A percentile compares a stretch with the other conserved stretches of the same genome.
Conservation (phyloP, 2,888 invertebrate genomes). For the Sphaerophoria taeniata region DNA sequence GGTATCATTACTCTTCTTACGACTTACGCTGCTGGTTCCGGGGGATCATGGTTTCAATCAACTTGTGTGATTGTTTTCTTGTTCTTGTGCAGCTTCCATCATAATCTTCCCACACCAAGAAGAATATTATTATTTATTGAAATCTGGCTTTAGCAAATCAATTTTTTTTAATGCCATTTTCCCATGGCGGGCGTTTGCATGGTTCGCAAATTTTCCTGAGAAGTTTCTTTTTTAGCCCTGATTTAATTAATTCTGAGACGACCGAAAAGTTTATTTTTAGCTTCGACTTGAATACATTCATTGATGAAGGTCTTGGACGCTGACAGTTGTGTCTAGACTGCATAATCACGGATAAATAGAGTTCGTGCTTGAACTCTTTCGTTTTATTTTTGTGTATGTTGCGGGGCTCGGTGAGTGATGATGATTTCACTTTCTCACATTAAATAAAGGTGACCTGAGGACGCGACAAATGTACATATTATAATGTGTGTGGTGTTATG, state of each 20-base stretch:
- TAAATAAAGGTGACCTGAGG: constrained; percentile 33
- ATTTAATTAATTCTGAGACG: constrained; percentile 59
- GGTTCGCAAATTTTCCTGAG: constrained; percentile 72
- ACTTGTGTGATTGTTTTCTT: constrained; percentile 13
- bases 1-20: constrained; percentile 15
- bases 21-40: too few relatives aligned
- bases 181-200: constrained; percentile 40
- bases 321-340: constrained; percentile 57
- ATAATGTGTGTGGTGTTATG: constrained; percentile 25
- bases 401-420: not conserved
- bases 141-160: constrained; percentile 67
- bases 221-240: constrained; percentile 35
- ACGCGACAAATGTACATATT: constrained; percentile 11
- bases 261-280: constrained; percentile 33
- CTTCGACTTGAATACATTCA: constrained; percentile 1
- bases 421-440: constrained; percentile 71
- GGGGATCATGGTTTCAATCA: constrained; percentile 43
- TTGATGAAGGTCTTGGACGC: constrained; percentile 44
- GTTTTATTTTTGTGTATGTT: constrained; percentile 15
- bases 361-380: constrained; percentile 63
- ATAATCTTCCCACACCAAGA: constrained; percentile 52
- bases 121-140: constrained; percentile 66
- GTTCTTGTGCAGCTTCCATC: not conserved
- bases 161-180: constrained; percentile 65
- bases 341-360: constrained; percentile 1